Conservation (phyloP, 1,140 invertebrate genomes). For the Drosophila mauritiana region DNA sequence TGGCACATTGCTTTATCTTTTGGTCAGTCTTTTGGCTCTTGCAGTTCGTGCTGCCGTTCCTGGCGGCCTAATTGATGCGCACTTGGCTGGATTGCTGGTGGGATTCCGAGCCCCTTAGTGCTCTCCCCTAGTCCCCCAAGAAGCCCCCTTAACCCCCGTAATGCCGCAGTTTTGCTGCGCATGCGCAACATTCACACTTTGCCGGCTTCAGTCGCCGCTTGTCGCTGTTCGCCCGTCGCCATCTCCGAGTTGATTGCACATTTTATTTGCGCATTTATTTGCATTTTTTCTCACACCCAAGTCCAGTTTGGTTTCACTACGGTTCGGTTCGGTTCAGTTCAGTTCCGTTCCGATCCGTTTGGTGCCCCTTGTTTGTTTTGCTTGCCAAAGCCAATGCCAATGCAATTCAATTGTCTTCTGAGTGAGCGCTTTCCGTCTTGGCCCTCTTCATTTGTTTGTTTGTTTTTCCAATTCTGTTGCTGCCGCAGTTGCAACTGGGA, state of each 20-base stretch:
- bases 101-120: background rate
- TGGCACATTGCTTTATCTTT: conserved; percentile 62
- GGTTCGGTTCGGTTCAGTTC: background rate
- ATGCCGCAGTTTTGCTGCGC: conserved; percentile 49
- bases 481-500: conserved; percentile 20
- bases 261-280: conserved; percentile 84
- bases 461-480: conserved; percentile 38
- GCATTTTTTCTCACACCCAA: conserved; percentile 78
- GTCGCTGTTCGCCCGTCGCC: conserved; percentile 62
- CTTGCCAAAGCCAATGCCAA: conserved; percentile 36
- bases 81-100: conserved; percentile 47
- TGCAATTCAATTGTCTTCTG: conserved; percentile 77
- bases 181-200: conserved; percentile 83
- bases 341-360: conserved; percentile 1
- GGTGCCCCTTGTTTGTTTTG: conserved; percentile 46
- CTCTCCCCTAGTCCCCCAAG: too few species aligned
- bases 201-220: conserved; percentile 35
- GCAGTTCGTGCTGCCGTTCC: conserved; percentile 76
- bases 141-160: background rate
- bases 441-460: conserved; percentile 57
- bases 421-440: conserved; percentile 61
- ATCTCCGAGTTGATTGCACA: conserved; percentile 75
- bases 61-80: conserved; percentile 81
- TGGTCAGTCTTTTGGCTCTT: conserved; percentile 26
- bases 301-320: conserved; percentile 1